phyloP scores from a whole-genome alignment of 2,113 vertebrate genomes.

The Neotoma lepida region DNA sequence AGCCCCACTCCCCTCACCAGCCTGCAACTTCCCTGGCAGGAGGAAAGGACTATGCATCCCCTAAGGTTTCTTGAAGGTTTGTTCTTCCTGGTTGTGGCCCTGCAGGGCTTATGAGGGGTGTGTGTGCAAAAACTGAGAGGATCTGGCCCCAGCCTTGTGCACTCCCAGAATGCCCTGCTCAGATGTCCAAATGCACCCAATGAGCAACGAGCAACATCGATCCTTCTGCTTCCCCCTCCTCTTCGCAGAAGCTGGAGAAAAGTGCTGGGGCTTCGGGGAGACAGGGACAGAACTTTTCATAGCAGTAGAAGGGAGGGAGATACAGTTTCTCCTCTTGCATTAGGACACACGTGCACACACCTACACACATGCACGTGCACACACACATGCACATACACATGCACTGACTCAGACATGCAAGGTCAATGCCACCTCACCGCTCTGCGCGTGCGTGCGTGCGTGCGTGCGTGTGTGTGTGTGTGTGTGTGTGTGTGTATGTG shows the following conservation, averaged over 20 bases:
- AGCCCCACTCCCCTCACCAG: not conserved
- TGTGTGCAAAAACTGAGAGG: not conserved
- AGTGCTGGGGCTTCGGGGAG: fast-evolving
- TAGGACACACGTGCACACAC: not conserved
- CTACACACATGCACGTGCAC: fast-evolving
- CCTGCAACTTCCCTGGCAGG: not conserved
- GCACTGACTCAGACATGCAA: not conserved
- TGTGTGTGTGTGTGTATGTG: no score
- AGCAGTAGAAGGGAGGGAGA: not conserved
- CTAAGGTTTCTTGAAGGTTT: no score
- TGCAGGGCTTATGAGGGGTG: not conserved
- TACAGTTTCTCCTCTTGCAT: fast-evolving
- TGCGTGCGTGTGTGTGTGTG: no score
- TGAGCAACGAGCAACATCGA: fast-evolving
- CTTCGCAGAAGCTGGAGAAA: not conserved
- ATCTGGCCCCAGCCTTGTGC: not conserved
- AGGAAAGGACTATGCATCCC: not conserved
- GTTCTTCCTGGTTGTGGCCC: not conserved
- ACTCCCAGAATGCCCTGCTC: not conserved
- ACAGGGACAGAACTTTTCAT: not conserved
- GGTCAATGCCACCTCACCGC: not conserved
- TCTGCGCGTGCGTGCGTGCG: no score
- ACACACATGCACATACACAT: not conserved
- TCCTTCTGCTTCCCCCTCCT: not conserved
- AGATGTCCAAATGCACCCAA: not conserved